Percentiles rank a stretch among this genome's conserved stretches.
These are phyloP conservation scores for Solenopsis fugax DNA, from an alignment of 1,140 invertebrate genomes.

Conservation along the genomic window DNA sequence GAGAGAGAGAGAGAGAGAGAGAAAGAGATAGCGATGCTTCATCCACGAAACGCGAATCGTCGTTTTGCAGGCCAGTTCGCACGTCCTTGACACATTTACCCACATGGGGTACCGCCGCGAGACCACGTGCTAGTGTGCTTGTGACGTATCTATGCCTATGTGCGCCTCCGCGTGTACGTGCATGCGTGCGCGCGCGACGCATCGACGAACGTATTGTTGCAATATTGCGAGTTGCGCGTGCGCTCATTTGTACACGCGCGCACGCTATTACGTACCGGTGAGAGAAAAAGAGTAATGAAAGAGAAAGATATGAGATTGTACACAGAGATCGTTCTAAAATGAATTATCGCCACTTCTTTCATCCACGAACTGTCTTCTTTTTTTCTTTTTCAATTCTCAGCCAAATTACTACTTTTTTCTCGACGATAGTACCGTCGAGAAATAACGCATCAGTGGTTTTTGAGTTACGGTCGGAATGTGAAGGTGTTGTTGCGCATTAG, in stretches of 20 bases:
- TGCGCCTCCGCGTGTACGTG: slow-evolving; percentile 6
- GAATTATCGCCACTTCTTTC: not conserved
- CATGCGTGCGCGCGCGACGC: not conserved
- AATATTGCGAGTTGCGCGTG: slow-evolving; percentile 39
- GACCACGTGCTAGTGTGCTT: slow-evolving; percentile 64
- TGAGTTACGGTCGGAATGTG: slow-evolving; percentile 23
- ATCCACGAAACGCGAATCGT: slow-evolving; percentile 79
- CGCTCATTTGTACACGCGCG: not conserved
- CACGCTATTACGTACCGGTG: not conserved
- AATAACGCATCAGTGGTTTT: slow-evolving; percentile 8
- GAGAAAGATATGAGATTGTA: slow-evolving; percentile 40
- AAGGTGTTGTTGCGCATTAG: slow-evolving; percentile 29
- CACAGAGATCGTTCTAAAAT: slow-evolving; percentile 1
- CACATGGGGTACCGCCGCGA: slow-evolving; percentile 78
- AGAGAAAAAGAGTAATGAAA: slow-evolving; percentile 54
- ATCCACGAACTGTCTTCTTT: too few species aligned
- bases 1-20: slow-evolving; percentile 10
- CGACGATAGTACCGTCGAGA: not conserved
- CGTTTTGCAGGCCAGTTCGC: slow-evolving; percentile 85
- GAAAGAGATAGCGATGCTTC: slow-evolving; percentile 53
- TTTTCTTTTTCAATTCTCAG: not conserved
- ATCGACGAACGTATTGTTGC: slow-evolving; percentile 15
- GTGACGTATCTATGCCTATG: slow-evolving; percentile 57
- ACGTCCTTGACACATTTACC: slow-evolving; percentile 86
- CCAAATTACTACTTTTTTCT: not conserved